A percentile compares a stretch with the other conserved stretches of the same genome.
phyloP scores from a whole-genome alignment of 2,888 invertebrate genomes.

The Drosophila mayaguana region DNA sequence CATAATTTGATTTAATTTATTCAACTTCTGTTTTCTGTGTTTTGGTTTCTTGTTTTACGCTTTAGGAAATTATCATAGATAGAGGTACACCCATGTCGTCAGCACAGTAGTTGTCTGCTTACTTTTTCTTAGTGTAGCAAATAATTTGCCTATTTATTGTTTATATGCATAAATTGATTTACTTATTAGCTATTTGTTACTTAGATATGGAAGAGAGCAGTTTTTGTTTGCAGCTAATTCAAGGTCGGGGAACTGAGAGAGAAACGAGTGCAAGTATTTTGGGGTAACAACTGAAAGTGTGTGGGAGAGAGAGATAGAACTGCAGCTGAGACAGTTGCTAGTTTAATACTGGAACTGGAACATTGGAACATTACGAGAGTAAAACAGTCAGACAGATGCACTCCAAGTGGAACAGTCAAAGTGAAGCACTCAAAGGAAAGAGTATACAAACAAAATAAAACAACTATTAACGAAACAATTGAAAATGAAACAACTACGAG shows the following conservation, averaged over 20 bases:
- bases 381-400: neutral
- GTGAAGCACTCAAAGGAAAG: neutral
- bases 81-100: conserved; percentile 73
- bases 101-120: conserved; percentile 47
- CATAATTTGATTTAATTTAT: conserved; percentile 62
- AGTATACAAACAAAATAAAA: too few relatives aligned
- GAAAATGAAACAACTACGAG: neutral
- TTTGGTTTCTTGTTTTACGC: conserved; percentile 11
- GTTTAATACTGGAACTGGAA: neutral
- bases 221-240: conserved; percentile 28
- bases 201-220: conserved; percentile 63
- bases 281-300: neutral
- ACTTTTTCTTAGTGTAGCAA: conserved; percentile 48
- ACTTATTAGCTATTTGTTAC: conserved; percentile 50
- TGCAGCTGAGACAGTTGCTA: neutral
- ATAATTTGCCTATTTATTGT: conserved; percentile 49
- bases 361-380: too few relatives aligned
- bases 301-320: neutral
- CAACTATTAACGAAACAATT: neutral
- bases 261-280: neutral
- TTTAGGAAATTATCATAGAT: conserved; percentile 56
- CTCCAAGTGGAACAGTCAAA: neutral
- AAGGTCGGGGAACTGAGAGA: conserved; percentile 1
- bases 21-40: conserved; percentile 10
- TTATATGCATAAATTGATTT: conserved; percentile 21